Evolutionary conservation across 2,888 invertebrate genomes (phyloP).

Genomic region (Caenorhabditis zanzibari): DNA sequence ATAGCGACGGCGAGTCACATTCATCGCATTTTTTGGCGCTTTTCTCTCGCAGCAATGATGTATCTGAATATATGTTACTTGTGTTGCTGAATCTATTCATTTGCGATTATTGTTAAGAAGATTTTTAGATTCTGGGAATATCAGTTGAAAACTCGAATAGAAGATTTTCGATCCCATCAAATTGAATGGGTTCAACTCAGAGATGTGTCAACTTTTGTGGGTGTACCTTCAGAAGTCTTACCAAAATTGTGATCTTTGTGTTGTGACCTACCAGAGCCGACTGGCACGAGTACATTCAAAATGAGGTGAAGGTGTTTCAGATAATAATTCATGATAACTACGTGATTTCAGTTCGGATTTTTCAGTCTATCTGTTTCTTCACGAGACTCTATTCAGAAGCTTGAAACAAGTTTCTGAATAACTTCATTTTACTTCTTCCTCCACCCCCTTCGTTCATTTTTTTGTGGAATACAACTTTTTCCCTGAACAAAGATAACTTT

Average conservation of each 20-base stretch:
- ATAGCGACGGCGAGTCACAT: constrained; percentile 37
- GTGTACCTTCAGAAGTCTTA: neutral
- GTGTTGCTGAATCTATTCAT: constrained; percentile 5
- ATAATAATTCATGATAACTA: constrained; percentile 11
- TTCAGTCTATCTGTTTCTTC: neutral
- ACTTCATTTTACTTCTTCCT: neutral
- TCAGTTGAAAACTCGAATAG: neutral
- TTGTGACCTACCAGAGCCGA: neutral
- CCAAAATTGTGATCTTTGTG: neutral
- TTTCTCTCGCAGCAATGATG: constrained; percentile 4
- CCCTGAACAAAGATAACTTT: neutral
- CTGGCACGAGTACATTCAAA: constrained; percentile 10
- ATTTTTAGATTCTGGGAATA: neutral
- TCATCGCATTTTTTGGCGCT: constrained; percentile 4
- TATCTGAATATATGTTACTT: constrained; percentile 2
- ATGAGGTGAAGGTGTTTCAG: constrained; percentile 20
- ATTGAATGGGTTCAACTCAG: neutral
- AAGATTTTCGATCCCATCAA: neutral
- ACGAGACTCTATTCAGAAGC: neutral
- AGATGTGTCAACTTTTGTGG: neutral
- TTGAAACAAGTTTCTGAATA: neutral
- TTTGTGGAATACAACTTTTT: neutral
- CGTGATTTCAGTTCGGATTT: constrained; percentile 16
- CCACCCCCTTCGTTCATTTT: neutral
- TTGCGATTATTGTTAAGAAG: constrained; percentile 10